Percentiles rank a stretch among this genome's conserved stretches.
phyloP scores from a whole-genome alignment of 2,797 vertebrate genomes.

The Thunnus albacares region DNA sequence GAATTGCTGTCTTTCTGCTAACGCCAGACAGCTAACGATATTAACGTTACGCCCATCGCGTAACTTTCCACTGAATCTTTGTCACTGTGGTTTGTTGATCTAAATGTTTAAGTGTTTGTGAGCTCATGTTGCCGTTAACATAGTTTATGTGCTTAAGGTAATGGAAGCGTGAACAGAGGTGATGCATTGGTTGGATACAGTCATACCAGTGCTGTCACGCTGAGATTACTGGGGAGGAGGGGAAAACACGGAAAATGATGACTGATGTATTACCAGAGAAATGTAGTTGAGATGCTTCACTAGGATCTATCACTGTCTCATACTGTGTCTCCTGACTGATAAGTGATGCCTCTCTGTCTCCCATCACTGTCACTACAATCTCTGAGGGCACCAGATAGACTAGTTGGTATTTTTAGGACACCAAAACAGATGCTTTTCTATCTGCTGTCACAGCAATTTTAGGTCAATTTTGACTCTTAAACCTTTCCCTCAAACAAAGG shows the following conservation, averaged over 20 bases:
- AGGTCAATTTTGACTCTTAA: not conserved
- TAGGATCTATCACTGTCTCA: not conserved
- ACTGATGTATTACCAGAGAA: not conserved
- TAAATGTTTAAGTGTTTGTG: rapidly evolving
- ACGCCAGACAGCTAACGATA: slow-evolving; percentile 13
- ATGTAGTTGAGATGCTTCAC: not conserved
- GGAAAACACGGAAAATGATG: not conserved
- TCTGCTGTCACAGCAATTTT: not conserved
- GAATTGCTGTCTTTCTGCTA: not conserved
- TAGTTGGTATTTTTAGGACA: slow-evolving; percentile 1
- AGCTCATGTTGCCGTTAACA: no score
- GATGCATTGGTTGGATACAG: not conserved
- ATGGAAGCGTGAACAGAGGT: not conserved
- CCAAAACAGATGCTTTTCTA: not conserved
- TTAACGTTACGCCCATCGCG: not conserved
- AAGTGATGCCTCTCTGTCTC: slow-evolving; percentile 33
- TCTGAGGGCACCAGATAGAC: slow-evolving; percentile 19
- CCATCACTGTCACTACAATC: slow-evolving; percentile 47
- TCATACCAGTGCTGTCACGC: not conserved
- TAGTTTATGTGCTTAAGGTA: not conserved
- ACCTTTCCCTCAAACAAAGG: slow-evolving; percentile 10
- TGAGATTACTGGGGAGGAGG: no score
- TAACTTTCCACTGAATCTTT: slow-evolving; percentile 37
- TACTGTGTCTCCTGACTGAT: slow-evolving; percentile 13
- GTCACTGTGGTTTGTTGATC: not conserved